Base-by-base conservation (phyloP, 2,797 vertebrate species). In the Cyclopterus lumpus region DNA sequence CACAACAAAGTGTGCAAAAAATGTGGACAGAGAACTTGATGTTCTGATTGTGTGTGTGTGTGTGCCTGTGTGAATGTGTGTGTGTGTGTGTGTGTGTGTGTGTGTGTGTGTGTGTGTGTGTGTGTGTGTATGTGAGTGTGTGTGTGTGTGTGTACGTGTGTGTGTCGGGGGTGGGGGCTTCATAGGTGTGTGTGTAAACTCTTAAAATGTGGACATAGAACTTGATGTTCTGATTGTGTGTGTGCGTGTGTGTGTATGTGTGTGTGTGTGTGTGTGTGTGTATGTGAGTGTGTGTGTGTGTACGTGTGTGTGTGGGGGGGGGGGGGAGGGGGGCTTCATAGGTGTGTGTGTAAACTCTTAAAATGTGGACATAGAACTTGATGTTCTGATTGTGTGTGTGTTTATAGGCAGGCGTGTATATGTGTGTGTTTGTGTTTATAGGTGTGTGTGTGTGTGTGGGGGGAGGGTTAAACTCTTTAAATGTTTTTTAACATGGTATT, bases 1-100 rank as follows among this genome's bases (percentile, higher is more conserved):
- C 88, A 92, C 84, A 90, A 88, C 85, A 90, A 83, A 79, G 87
- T 91, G 88, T 89, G 84, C 77, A 77, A 86, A 86, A 86, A 79
- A 87, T 82, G 87, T 67, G 70, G 78, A 88, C 62, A 63, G 55
- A 82, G 80, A 73, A 84, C 79, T 71, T 75, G 74, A 79, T 89
- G 86, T 84, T 76, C 86, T 77, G 77, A 74, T 81, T 67, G 65
- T 83, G 76, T 66, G 32, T 54, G 24, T 46, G n/a, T 59, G 53
- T n/a, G 51, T 67, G 34, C 55, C 30, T 49, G 24, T 62, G 54
- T 16, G 48, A 65, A 55, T 84, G 79, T 67, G 42, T 54, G 32
- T 49, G 20, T 60, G 58, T 16, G 48, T 71, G 54, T 67, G 59
- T 79, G 76, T 67, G 34, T 53, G 36, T 44, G n/a, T 59, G 53